A percentile compares a stretch with the other conserved stretches of the same genome.
These are phyloP conservation scores for Hirundichthys speculiger DNA, from an alignment of 2,113 vertebrate genomes.

Conservation along the genomic window DNA sequence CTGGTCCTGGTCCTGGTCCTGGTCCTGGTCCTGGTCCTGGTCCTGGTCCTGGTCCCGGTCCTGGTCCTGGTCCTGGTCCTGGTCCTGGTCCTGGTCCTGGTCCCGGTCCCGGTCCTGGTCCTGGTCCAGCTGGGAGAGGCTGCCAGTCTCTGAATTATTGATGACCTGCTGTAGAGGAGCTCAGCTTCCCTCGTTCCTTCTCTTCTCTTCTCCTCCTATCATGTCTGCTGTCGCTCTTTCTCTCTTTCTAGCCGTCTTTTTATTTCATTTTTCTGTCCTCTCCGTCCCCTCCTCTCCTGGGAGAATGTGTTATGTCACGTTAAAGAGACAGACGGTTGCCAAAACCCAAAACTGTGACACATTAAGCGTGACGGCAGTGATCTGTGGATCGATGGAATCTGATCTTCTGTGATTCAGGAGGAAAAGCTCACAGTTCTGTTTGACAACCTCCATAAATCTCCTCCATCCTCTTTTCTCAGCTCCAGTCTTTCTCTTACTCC, in stretches of 20 bases:
- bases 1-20: too few species aligned
- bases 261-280: background rate
- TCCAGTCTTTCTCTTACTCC: too few species aligned
- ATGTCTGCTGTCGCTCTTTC: conserved; percentile 12
- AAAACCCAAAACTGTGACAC: conserved; percentile 23
- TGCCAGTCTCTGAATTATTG: conserved; percentile 63
- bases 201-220: background rate
- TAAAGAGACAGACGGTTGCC: conserved; percentile 37
- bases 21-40: too few species aligned
- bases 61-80: too few species aligned
- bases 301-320: conserved; percentile 34
- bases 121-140: conserved; percentile 19
- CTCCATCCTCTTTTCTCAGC: too few species aligned
- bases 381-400: conserved; percentile 24
- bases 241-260: background rate
- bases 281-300: conserved; percentile 12
- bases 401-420: conserved; percentile 12
- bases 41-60: too few species aligned
- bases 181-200: conserved; percentile 16
- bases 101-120: background rate
- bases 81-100: too few species aligned
- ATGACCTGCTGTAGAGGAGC: conserved; percentile 49
- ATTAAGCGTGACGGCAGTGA: conserved; percentile 18
- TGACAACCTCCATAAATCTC: too few species aligned
- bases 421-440: too few species aligned